A percentile compares a stretch with the other conserved stretches of the same genome.
These are phyloP conservation scores for Ginglymostoma cirratum DNA, from an alignment of 2,113 vertebrate species.

Conservation along the genomic window DNA sequence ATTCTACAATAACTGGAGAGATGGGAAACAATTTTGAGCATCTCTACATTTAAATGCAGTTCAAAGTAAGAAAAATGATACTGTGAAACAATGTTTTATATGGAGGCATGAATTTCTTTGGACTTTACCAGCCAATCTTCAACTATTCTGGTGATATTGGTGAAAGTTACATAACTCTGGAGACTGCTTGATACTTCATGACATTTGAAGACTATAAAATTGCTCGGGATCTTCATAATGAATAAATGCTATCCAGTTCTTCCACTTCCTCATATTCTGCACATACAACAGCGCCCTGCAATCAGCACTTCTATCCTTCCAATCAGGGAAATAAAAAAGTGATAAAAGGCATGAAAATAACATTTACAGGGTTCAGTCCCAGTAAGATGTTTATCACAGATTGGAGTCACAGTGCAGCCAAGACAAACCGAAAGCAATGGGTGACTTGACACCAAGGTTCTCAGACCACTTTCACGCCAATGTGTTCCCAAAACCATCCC, in stretches of 20 bases:
- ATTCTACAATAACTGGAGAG: neutral
- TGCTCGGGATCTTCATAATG: neutral
- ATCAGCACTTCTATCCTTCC: conserved; percentile 21
- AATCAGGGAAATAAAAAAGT: conserved; percentile 2
- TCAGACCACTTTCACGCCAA: neutral
- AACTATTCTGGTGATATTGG: neutral
- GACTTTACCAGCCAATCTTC: neutral
- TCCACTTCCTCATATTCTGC: conserved; percentile 25
- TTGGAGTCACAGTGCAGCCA: neutral
- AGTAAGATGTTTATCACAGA: neutral
- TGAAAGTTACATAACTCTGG: neutral
- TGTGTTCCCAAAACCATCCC: neutral
- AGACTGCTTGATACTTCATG: neutral
- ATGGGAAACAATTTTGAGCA: neutral
- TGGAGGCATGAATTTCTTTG: neutral
- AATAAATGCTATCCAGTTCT: conserved; percentile 23
- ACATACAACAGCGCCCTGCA: neutral
- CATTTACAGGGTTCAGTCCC: neutral
- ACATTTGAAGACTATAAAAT: neutral
- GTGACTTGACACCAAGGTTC: neutral
- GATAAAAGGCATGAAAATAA: neutral
- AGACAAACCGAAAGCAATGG: neutral
- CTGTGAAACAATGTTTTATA: neutral
- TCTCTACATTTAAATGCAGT: neutral
- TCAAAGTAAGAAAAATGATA: neutral